phyloP scores from a whole-genome alignment of 2,113 vertebrate genomes.

The Galemys pyrenaicus region DNA sequence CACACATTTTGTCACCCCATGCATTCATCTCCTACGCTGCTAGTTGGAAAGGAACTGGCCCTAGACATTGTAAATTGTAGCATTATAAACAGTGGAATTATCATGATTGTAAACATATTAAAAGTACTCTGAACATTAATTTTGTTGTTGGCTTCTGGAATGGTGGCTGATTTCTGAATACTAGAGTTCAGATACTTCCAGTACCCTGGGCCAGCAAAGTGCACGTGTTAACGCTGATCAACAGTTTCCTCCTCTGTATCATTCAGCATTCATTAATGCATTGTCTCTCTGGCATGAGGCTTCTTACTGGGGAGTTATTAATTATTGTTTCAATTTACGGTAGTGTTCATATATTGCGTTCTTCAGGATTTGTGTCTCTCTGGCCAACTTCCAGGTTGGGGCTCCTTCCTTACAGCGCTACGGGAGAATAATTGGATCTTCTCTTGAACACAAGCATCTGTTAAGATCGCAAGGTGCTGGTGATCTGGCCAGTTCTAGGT shows the following conservation, averaged over 20 bases:
- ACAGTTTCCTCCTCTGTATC: slow-evolving; percentile 47
- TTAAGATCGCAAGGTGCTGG: slow-evolving; percentile 1
- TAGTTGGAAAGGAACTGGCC: not conserved
- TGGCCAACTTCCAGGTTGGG: slow-evolving; percentile 62
- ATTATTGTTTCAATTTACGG: slow-evolving; percentile 51
- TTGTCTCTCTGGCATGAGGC: slow-evolving; percentile 9
- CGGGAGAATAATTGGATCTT: not conserved
- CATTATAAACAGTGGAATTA: slow-evolving; percentile 6
- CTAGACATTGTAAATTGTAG: slow-evolving; percentile 57
- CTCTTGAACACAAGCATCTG: not conserved
- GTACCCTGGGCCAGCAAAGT: slow-evolving; percentile 21
- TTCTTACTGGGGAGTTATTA: slow-evolving; percentile 65
- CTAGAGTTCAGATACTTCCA: slow-evolving; percentile 40
- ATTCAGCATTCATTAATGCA: slow-evolving; percentile 68
- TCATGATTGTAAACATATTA: not conserved
- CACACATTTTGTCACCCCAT: not conserved
- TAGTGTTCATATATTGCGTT: slow-evolving; percentile 51
- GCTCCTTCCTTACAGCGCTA: not conserved
- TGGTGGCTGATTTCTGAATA: not conserved
- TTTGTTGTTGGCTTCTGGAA: not conserved
- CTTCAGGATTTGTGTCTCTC: slow-evolving; percentile 64
- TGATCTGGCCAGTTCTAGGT: no score
- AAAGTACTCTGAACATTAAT: not conserved
- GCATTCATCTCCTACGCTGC: not conserved
- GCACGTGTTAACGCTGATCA: slow-evolving; percentile 69